A percentile compares a stretch with the other conserved stretches of the same genome.
phyloP scores from a whole-genome alignment of 2,113 vertebrate genomes.

The Osmerus mordax region DNA sequence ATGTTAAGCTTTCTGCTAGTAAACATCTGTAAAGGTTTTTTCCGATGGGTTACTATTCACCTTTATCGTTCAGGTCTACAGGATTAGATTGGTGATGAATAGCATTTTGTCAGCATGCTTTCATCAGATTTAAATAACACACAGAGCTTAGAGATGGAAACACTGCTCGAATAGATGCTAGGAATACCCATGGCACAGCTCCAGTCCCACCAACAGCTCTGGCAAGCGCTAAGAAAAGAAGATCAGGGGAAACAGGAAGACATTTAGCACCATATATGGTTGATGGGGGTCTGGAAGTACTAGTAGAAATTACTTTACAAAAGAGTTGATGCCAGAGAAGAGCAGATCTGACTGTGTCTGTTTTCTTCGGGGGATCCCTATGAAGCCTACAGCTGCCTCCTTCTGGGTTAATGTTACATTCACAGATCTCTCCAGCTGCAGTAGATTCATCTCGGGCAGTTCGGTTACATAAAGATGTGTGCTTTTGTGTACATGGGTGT shows the following conservation, averaged over 20 bases:
- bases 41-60: not conserved
- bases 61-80: not conserved
- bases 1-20: not conserved
- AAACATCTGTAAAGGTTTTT: not conserved
- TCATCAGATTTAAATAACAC: constrained; percentile 42
- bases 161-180: constrained; percentile 30
- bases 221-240: constrained; percentile 26
- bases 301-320: not conserved
- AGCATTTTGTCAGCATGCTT: constrained; percentile 36
- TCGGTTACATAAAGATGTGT: too few relatives aligned
- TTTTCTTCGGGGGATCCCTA: constrained; percentile 1
- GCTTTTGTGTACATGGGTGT: too few relatives aligned
- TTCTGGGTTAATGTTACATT: too few relatives aligned
- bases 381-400: too few relatives aligned
- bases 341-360: not conserved
- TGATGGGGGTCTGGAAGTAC: not conserved
- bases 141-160: constrained; percentile 32
- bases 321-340: constrained; percentile 6
- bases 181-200: constrained; percentile 43
- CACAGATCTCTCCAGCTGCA: too few relatives aligned
- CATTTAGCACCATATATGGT: not conserved
- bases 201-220: not conserved
- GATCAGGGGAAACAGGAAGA: not conserved
- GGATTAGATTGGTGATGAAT: constrained; percentile 44
- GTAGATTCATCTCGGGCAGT: too few relatives aligned